phyloP scores from a whole-genome alignment of 2,888 invertebrate genomes.

The Microplitis deprimator region DNA sequence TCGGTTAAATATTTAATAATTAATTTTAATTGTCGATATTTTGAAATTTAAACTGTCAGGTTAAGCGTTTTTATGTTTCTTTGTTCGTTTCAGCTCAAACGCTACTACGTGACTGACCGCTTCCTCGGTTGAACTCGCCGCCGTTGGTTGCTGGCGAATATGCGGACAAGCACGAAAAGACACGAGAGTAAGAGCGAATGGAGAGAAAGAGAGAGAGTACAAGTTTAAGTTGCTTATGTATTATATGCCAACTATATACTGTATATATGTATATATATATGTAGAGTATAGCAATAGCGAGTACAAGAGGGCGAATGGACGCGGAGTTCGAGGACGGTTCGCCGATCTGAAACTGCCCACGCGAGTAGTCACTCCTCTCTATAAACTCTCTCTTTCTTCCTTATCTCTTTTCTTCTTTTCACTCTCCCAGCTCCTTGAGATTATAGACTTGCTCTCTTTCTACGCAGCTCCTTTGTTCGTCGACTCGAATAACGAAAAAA shows the following conservation, averaged over 20 bases:
- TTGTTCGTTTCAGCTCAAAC: conserved; percentile 59
- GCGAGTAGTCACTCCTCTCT: conserved; percentile 46
- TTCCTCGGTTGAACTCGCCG: conserved; percentile 52
- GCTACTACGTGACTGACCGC: conserved; percentile 64
- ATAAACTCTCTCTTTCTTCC: conserved; percentile 15
- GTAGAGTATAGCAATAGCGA: neutral
- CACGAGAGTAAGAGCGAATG: conserved; percentile 41
- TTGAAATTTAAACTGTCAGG: neutral
- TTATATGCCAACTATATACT: neutral
- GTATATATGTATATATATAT: neutral
- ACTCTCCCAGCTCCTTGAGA: neutral
- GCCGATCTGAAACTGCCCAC: conserved; percentile 63
- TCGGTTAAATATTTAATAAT: neutral
- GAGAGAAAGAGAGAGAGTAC: neutral
- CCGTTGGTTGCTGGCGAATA: conserved; percentile 18
- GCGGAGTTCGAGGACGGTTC: conserved; percentile 54
- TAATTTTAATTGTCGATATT: neutral
- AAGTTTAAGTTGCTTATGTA: neutral
- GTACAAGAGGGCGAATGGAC: conserved; percentile 33
- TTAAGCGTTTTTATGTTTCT: conserved; percentile 41
- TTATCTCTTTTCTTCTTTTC: conserved; percentile 1
- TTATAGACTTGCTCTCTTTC: conserved; percentile 17
- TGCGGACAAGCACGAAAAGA: conserved; percentile 57
- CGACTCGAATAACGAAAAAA: neutral
- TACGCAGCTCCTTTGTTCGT: neutral